These are phyloP conservation scores for Cichlasoma orientale DNA, from an alignment of 2,797 vertebrate genomes.

Conservation along the genomic window DNA sequence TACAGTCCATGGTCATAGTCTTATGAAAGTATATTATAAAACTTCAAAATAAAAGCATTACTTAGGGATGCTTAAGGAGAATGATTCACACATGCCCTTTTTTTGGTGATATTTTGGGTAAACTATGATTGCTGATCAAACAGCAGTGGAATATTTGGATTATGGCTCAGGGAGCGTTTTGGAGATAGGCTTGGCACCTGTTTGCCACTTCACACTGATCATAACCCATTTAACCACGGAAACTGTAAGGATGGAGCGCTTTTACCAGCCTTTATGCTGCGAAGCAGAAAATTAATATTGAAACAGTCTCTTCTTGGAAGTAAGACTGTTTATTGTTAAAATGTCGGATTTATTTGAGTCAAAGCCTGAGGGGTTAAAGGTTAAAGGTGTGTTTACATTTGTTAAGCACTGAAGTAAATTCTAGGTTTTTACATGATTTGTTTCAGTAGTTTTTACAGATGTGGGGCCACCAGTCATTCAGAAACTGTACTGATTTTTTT, in stretches of 20 bases:
- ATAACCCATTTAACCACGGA: not conserved
- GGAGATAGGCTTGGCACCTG: not conserved
- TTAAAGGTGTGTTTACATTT: conserved; percentile 50
- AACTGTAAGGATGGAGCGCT: conserved; percentile 16
- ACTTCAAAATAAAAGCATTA: not conserved
- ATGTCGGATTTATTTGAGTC: not conserved
- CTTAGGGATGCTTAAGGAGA: not conserved
- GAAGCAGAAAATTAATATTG: not conserved
- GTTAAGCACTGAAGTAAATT: conserved; percentile 24
- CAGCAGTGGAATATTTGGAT: not conserved
- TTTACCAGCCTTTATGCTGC: not conserved
- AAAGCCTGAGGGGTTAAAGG: not conserved
- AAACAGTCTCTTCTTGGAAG: conserved; percentile 6
- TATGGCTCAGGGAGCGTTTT: not conserved
- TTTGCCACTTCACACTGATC: not conserved
- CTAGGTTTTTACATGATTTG: conserved; percentile 27
- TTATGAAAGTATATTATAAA: not conserved
- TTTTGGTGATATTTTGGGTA: not conserved
- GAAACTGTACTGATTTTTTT: conserved; percentile 41
- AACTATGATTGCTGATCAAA: not conserved
- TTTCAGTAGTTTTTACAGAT: conserved; percentile 11
- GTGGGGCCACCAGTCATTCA: conserved; percentile 14
- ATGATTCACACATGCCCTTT: not conserved
- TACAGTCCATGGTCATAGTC: not conserved
- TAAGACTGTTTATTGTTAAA: conserved; percentile 14